Percentiles rank a stretch among this genome's conserved stretches.
phyloP scores from a whole-genome alignment of 1,140 invertebrate genomes.

The Lethocerus indicus region DNA sequence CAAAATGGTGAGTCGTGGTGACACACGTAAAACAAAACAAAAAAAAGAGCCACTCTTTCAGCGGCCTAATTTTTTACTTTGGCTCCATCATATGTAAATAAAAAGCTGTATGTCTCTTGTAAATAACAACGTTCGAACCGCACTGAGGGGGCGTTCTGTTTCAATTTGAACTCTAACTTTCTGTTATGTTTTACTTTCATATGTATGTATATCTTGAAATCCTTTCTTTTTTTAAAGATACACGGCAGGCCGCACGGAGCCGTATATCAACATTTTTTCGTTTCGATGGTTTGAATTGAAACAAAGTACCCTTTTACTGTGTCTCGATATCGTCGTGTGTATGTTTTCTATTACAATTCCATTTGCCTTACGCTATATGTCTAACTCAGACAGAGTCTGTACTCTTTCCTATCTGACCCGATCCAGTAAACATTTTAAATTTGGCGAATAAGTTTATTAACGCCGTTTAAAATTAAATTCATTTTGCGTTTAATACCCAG shows the following conservation, averaged over 20 bases:
- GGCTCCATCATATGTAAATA: slow-evolving; percentile 5
- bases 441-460: too few relatives aligned
- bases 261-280: too few relatives aligned
- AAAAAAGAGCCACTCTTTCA: neutral
- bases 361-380: slow-evolving; percentile 1
- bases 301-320: slow-evolving; percentile 10
- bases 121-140: slow-evolving; percentile 4
- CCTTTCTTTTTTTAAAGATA: neutral
- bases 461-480: too few relatives aligned
- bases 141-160: slow-evolving; percentile 2
- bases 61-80: too few relatives aligned
- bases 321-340: slow-evolving; percentile 12
- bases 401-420: slow-evolving; percentile 5
- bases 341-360: slow-evolving; percentile 9
- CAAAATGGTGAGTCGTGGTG: slow-evolving; percentile 79
- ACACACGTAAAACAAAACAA: slow-evolving; percentile 2
- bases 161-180: neutral
- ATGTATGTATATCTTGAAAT: neutral
- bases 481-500: too few relatives aligned
- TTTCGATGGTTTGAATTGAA: slow-evolving; percentile 2
- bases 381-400: slow-evolving; percentile 9
- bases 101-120: slow-evolving; percentile 6
- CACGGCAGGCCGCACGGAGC: too few relatives aligned
- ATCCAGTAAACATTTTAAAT: too few relatives aligned
- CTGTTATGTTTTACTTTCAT: neutral